Evolutionary conservation across 2,113 vertebrate species (phyloP), one percentile per base, ranked within the genome.

Genomic region (Corythornis cristatus): DNA sequence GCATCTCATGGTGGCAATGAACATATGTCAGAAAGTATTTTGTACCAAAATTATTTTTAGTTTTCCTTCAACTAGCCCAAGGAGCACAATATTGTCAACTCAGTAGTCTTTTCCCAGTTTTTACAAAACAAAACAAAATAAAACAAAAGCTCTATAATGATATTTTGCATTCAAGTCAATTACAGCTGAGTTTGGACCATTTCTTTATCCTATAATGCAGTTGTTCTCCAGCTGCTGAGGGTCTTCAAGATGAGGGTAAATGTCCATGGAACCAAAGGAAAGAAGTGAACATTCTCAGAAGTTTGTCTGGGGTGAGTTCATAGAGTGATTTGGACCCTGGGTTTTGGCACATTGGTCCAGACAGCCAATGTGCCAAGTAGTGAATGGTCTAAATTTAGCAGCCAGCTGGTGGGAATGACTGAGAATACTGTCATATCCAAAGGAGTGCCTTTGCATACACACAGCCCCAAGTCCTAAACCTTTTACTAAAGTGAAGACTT

Each of bases 321-420:
- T 12, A 65, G 56, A 6, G 13, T 12, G 25, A 5, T 18, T 84
- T 89, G 62, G 18, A 13, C 2, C 3, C 9, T 25, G 46, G 3
- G 3, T 9, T 90, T 82, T 29, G 19, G 21, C 9, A 56, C 4
- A 1, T 33, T 67, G 46, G 17, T 28, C 31, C 42, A 67, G 48
- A 20, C 8, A 31, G 33, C 7, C 40, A 10, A 37, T 3, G 5
- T n/a, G 19, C 9, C 17, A 28, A 0, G 0, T 19, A 82, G 17
- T 16, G 40, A 64, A 40, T 29, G 3, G 3, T 54, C n/a, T 48
- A 28, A 64, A 54, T 43, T 65, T 26, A 64, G 29, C 33, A 56
- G 40, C 4, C 46, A 79, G 6, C 11, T 70, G 28, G 13, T 14
- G 58, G 25, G 8, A 82, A 25, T 37, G 37, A 10, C 33, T 77